phyloP scores from a whole-genome alignment of 2,797 vertebrate genomes.

The Trematomus bernacchii region DNA sequence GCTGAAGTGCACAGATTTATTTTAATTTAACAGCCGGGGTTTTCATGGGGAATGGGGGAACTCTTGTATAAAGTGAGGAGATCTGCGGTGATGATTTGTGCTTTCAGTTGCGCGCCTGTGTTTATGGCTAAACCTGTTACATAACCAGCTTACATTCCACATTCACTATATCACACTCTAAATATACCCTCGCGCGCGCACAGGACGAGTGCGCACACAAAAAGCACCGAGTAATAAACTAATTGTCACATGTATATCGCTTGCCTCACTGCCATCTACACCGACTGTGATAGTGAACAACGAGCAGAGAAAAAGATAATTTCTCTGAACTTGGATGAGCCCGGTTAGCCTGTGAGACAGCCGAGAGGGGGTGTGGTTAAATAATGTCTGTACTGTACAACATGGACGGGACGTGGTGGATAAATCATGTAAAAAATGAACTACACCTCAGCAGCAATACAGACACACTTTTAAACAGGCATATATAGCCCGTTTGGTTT shows the following conservation, averaged over 20 bases:
- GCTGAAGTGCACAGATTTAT: constrained; percentile 14
- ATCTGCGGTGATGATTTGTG: constrained; percentile 71
- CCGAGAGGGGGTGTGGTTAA: constrained; percentile 91
- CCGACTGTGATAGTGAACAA: constrained; percentile 36
- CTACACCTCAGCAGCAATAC: constrained; percentile 16
- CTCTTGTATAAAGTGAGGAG: constrained; percentile 42
- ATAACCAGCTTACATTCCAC: constrained; percentile 97
- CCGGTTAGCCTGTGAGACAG: constrained; percentile 81
- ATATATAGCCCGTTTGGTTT: not conserved
- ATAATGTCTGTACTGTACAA: constrained; percentile 93
- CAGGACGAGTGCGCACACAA: constrained; percentile 56
- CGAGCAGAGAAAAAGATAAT: constrained; percentile 52
- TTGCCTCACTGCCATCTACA: constrained; percentile 12
- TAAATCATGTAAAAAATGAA: constrained; percentile 56
- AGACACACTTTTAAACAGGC: constrained; percentile 33
- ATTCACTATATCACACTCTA: constrained; percentile 93
- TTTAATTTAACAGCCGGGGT: constrained; percentile 8
- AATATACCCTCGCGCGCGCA: constrained; percentile 87
- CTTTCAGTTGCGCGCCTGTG: constrained; percentile 84
- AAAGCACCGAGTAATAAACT: constrained; percentile 45
- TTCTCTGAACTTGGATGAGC: constrained; percentile 88
- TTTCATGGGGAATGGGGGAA: constrained; percentile 13
- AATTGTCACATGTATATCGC: constrained; percentile 42
- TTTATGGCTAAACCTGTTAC: constrained; percentile 98
- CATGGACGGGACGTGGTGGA: constrained; percentile 87